phyloP scores from a whole-genome alignment of 2,113 vertebrate species.

The Hippocampus guttulatus region DNA sequence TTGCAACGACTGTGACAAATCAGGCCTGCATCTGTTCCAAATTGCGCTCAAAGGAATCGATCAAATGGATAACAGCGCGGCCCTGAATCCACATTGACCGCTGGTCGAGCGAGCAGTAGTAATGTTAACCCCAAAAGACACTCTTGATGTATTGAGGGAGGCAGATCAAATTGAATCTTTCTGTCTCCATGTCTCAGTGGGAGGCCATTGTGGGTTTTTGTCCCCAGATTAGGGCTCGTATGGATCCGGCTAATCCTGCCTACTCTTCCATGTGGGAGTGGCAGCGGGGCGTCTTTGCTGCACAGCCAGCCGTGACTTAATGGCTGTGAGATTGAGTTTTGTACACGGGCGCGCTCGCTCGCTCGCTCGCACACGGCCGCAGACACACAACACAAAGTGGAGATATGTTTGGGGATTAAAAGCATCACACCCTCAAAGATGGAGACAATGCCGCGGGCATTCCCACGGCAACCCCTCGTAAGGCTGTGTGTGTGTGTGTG shows the following conservation, averaged over 20 bases:
- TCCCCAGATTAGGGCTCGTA: constrained; percentile 71
- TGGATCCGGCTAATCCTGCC: constrained; percentile 72
- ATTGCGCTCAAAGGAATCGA: constrained; percentile 31
- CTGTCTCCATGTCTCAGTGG: constrained; percentile 56
- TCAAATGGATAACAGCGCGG: constrained; percentile 11
- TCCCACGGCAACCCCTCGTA: constrained; percentile 64
- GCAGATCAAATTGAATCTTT: constrained; percentile 61
- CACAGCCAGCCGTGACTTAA: constrained; percentile 66
- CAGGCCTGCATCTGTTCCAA: constrained; percentile 9
- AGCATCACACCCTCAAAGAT: constrained; percentile 61
- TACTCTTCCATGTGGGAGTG: constrained; percentile 65
- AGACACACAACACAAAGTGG: constrained; percentile 50
- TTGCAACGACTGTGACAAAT: constrained; percentile 14
- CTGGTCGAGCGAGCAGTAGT: constrained; percentile 59
- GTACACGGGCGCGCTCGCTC: constrained; percentile 36
- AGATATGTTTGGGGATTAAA: constrained; percentile 70
- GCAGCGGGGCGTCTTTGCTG: constrained; percentile 70
- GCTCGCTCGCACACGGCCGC: constrained; percentile 49
- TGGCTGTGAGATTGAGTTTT: constrained; percentile 60
- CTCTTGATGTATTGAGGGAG: constrained; percentile 51
- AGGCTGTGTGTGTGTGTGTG: no score
- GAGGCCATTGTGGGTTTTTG: constrained; percentile 67
- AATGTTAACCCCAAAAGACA: constrained; percentile 61
- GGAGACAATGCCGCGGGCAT: constrained; percentile 67
- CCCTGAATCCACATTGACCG: constrained; percentile 40